phyloP scores from a whole-genome alignment of 2,797 vertebrate species.

The Todus mexicanus region DNA sequence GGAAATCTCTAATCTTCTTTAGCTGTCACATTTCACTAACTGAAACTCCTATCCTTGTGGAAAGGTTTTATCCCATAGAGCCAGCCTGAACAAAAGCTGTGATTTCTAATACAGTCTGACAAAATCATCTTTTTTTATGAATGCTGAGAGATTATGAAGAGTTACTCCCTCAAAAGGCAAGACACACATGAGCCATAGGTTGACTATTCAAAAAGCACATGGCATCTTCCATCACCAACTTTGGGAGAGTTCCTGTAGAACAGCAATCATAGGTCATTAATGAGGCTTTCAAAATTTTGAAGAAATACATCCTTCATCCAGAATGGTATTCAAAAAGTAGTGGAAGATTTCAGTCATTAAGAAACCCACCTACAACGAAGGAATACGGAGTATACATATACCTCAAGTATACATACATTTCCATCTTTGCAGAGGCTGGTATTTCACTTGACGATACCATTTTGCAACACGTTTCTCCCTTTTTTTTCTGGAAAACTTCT shows the following conservation, averaged over 20 bases:
- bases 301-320: background rate
- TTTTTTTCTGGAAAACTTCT: background rate
- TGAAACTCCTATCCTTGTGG: background rate
- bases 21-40: background rate
- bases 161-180: background rate
- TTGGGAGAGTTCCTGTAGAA: background rate
- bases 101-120: constrained; percentile 8
- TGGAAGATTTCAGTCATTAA: background rate
- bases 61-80: background rate
- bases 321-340: background rate
- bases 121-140: background rate
- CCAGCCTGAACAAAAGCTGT: constrained; percentile 29
- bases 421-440: constrained; percentile 47
- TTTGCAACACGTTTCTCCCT: background rate
- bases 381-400: background rate
- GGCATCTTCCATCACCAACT: background rate
- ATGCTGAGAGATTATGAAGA: background rate
- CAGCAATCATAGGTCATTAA: background rate
- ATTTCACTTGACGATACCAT: background rate
- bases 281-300: background rate
- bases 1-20: background rate
- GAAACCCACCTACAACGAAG: background rate
- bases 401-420: background rate
- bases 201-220: background rate
- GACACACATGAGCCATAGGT: background rate